A percentile compares a stretch with the other conserved stretches of the same genome.
phyloP scores from a whole-genome alignment of 2,797 vertebrate genomes.

The Gallirallus australis region DNA sequence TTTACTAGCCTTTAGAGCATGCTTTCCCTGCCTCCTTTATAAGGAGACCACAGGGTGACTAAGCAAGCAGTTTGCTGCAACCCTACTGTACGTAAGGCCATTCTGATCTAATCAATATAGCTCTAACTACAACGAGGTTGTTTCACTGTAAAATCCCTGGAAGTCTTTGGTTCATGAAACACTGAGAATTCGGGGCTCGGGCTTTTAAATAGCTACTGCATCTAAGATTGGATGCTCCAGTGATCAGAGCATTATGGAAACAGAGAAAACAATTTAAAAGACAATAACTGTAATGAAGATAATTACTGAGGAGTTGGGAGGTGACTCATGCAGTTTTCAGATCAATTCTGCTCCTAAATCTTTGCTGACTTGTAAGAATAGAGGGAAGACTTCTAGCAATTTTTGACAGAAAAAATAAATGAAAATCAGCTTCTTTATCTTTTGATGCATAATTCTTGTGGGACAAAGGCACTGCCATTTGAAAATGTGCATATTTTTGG shows the following conservation, averaged over 20 bases:
- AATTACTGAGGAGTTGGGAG: background rate
- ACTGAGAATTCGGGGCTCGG: background rate
- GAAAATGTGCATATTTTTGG: background rate
- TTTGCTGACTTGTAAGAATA: background rate
- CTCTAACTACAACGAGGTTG: background rate
- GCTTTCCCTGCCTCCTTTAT: background rate
- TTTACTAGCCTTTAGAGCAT: constrained; percentile 9
- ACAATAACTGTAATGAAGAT: background rate
- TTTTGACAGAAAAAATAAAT: background rate
- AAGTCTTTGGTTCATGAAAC: background rate
- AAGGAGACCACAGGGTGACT: background rate
- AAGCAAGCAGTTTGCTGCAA: background rate
- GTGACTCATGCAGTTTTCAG: background rate
- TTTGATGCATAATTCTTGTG: background rate
- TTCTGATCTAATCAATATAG: background rate
- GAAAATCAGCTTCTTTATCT: background rate
- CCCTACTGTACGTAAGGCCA: background rate
- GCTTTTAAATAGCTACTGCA: background rate
- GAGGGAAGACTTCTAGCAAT: background rate
- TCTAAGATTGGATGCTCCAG: background rate
- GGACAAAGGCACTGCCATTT: background rate
- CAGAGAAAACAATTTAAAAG: background rate
- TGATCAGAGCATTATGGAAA: background rate
- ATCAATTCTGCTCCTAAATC: background rate
- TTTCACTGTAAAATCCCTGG: background rate